Conservation (phyloP, 2,888 invertebrate species). For the Dinocampus coccinellae region DNA sequence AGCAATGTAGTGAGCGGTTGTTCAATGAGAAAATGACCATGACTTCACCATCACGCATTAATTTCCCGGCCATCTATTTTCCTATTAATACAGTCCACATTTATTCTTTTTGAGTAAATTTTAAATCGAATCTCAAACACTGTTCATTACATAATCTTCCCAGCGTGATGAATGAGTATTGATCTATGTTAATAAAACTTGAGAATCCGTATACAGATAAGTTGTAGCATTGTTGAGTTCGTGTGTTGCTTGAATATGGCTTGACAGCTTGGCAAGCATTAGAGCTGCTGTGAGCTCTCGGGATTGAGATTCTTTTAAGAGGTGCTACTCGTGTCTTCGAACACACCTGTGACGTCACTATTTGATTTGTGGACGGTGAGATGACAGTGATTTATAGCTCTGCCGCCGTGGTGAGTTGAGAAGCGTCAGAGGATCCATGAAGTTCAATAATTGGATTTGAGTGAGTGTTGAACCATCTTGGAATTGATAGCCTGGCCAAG, state of each 20-base stretch:
- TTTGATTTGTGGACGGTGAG: slow-evolving; percentile 30
- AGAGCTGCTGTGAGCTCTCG: slow-evolving; percentile 32
- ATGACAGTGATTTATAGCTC: no score
- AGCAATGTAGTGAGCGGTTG: neutral
- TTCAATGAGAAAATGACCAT: slow-evolving; percentile 41
- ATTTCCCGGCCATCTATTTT: slow-evolving; percentile 24
- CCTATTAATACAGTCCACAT: neutral
- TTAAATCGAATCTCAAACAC: neutral
- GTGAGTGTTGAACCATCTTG: neutral
- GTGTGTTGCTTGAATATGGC: neutral
- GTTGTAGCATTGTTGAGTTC: neutral
- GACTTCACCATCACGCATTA: no score
- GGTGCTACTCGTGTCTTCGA: slow-evolving; percentile 30
- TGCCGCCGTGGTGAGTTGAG: slow-evolving; percentile 34
- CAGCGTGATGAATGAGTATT: slow-evolving; percentile 10
- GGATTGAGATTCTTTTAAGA: slow-evolving; percentile 31
- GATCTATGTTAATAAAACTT: slow-evolving; percentile 21
- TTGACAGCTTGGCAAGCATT: slow-evolving; percentile 1
- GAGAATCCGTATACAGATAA: slow-evolving; percentile 29
- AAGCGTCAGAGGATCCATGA: slow-evolving; percentile 41
- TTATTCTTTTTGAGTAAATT: neutral
- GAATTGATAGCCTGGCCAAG: no score
- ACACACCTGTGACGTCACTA: slow-evolving; percentile 20
- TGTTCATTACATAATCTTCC: slow-evolving; percentile 29
- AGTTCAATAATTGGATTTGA: slow-evolving; percentile 19